phyloP scores from a whole-genome alignment of 37 sponge, comb jelly and placozoan species.

The Lycopodina hypogea region DNA sequence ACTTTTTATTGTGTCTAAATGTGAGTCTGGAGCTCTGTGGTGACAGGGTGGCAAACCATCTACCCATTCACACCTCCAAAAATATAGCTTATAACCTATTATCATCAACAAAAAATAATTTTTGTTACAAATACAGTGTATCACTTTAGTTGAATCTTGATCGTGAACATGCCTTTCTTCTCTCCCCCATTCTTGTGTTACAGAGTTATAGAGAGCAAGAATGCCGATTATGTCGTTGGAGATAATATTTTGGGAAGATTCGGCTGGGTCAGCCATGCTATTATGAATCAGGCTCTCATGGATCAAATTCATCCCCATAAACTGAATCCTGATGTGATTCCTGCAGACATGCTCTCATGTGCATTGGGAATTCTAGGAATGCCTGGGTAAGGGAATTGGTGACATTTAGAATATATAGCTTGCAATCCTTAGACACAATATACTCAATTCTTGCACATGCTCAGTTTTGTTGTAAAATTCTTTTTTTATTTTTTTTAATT shows the following conservation, averaged over 20 bases:
- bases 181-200: too few relatives aligned
- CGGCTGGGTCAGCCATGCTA: conserved; percentile 84
- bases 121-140: too few relatives aligned
- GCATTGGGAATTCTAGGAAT: conserved; percentile 81
- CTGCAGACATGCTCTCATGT: conserved; percentile 19
- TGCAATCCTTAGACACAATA: neutral
- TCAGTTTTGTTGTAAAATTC: too few relatives aligned
- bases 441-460: neutral
- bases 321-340: conserved; percentile 22
- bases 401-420: neutral
- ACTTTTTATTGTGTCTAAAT: too few relatives aligned
- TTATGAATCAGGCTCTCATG: conserved; percentile 24
- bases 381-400: conserved; percentile 68
- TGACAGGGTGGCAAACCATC: too few relatives aligned
- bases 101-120: too few relatives aligned
- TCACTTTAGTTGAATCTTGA: too few relatives aligned
- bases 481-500: neutral
- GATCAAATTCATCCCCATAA: neutral
- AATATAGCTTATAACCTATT: neutral
- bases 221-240: conserved; percentile 53
- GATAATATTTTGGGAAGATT: conserved; percentile 46
- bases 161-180: too few relatives aligned
- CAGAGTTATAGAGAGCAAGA: conserved; percentile 69
- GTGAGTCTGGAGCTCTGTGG: too few relatives aligned
- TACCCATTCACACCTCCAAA: neutral